Percentiles rank a stretch among this genome's conserved stretches.
Conservation (phyloP, 2,888 invertebrate species). For the Drosophila dives region DNA sequence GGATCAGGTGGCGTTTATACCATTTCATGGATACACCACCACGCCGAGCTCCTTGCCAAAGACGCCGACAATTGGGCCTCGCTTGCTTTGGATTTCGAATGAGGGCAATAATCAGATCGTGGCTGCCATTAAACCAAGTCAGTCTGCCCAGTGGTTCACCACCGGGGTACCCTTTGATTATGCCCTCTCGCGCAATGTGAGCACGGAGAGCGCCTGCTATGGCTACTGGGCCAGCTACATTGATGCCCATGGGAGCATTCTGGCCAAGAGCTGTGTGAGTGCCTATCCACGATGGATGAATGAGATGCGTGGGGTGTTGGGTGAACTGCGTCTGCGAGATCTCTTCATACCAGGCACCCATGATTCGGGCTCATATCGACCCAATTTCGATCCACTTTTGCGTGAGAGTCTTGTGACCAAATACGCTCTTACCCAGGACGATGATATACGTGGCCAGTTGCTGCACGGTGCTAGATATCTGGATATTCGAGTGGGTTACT, state of each 20-base stretch:
- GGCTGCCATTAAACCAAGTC: slow-evolving; percentile 76
- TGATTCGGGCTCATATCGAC: slow-evolving; percentile 88
- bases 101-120: slow-evolving; percentile 75
- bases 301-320: slow-evolving; percentile 85
- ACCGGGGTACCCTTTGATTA: slow-evolving; percentile 83
- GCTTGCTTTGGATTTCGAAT: slow-evolving; percentile 80
- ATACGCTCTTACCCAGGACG: slow-evolving; percentile 87
- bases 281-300: slow-evolving; percentile 87
- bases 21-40: slow-evolving; percentile 57
- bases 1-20: slow-evolving; percentile 50
- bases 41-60: slow-evolving; percentile 10
- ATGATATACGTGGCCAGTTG: slow-evolving; percentile 87
- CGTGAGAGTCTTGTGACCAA: slow-evolving; percentile 85
- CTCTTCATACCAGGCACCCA: slow-evolving; percentile 90
- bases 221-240: slow-evolving; percentile 85
- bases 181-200: slow-evolving; percentile 77
- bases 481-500: slow-evolving; percentile 87
- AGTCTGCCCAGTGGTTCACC: slow-evolving; percentile 81
- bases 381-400: slow-evolving; percentile 81
- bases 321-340: slow-evolving; percentile 85
- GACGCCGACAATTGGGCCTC: not conserved
- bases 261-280: slow-evolving; percentile 85
- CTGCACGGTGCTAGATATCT: slow-evolving; percentile 87
- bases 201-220: slow-evolving; percentile 80
- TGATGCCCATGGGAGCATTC: slow-evolving; percentile 76